Evolutionary conservation across 2,888 invertebrate genomes (phyloP), one percentile per base, ranked within the genome.

Genomic region (Caenorhabditis auriculariae): DNA sequence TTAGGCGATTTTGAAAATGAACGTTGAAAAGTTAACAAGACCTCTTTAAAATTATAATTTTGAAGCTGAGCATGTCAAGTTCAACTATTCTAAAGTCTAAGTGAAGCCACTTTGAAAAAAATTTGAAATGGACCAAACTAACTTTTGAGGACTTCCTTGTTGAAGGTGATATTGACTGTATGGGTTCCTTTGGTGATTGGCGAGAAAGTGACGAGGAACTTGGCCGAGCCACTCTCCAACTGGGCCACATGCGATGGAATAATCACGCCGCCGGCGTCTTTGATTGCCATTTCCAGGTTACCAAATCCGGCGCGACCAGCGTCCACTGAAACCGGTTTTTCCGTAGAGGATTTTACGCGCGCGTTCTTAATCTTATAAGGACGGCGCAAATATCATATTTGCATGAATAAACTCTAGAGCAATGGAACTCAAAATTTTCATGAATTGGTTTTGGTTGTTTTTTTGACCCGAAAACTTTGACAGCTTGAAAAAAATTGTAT

Each of bases 231-330:
- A 28, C 66, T 73, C 58, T 80, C 80, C 47, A 80, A 56, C 49
- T 80, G 80, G n/a, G 74, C 75, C n/a, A 80, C 80, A 49, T 80
- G 78, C 7, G 80, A 81, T 5, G 80, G 80, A 38, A 80, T 81
- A 54, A 80, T 94, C 91, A 66, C 91, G 87, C 51, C 93, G 91
- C 82, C 91, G 87, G 41, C 93, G 91, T 75, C 81, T 63, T 91
- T 91, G 74, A 98, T 93, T 45, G 93, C 93, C 72, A 96, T 95
- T 85, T 96, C 95, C 70, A 96, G 85, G 60, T 82, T 83, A 50
- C 96, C 96, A 85, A 95, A 95, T 9, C 96, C 96, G 44, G 95
- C 93, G 82, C 92, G 90, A 66, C 91, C 91, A 3, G 94, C 94
- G 83, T 96, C 94, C 49, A 95, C 93, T 86, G 79, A 37, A 77